Percentiles rank a stretch among this genome's conserved stretches.
Evolutionary conservation across 2,888 invertebrate genomes (phyloP).

Genomic region (Drosophila nr. medialis): DNA sequence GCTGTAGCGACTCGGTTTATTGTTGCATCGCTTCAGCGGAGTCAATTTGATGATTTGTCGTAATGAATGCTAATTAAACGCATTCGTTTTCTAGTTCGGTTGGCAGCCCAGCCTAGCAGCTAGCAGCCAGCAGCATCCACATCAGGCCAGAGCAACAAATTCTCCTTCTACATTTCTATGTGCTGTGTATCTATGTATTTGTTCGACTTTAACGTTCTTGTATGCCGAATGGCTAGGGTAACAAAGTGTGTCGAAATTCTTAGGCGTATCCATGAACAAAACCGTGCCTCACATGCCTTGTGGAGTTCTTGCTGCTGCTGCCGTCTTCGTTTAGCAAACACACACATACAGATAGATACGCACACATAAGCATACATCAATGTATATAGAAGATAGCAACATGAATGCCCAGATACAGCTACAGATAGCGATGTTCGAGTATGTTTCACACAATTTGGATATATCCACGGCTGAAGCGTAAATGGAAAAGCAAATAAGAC

Average conservation of each 20-base stretch:
- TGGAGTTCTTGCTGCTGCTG: neutral
- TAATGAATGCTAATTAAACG: conserved; percentile 83
- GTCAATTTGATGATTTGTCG: conserved; percentile 79
- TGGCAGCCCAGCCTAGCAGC: conserved; percentile 42
- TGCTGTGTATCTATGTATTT: conserved; percentile 25
- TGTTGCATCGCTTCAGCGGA: conserved; percentile 61
- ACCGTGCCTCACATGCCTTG: conserved; percentile 45
- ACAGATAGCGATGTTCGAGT: conserved; percentile 39
- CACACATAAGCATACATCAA: conserved; percentile 6
- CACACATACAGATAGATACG: conserved; percentile 14
- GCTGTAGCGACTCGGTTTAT: conserved; percentile 42
- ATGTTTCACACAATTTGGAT: conserved; percentile 67
- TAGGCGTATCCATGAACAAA: conserved; percentile 62
- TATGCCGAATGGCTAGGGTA: conserved; percentile 30
- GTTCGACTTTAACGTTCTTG: conserved; percentile 33
- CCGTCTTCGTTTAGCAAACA: conserved; percentile 33
- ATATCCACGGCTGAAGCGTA: conserved; percentile 67
- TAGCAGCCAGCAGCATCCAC: conserved; percentile 27
- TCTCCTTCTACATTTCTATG: conserved; percentile 18
- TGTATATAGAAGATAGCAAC: conserved; percentile 35
- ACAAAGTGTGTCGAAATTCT: conserved; percentile 80
- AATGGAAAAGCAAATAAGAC: conserved; percentile 80
- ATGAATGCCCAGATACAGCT: conserved; percentile 41
- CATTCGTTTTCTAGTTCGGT: conserved; percentile 80
- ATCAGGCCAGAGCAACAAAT: conserved; percentile 39